Evolutionary conservation across 2,113 vertebrate genomes (phyloP).

Genomic region (Albula goreensis): DNA sequence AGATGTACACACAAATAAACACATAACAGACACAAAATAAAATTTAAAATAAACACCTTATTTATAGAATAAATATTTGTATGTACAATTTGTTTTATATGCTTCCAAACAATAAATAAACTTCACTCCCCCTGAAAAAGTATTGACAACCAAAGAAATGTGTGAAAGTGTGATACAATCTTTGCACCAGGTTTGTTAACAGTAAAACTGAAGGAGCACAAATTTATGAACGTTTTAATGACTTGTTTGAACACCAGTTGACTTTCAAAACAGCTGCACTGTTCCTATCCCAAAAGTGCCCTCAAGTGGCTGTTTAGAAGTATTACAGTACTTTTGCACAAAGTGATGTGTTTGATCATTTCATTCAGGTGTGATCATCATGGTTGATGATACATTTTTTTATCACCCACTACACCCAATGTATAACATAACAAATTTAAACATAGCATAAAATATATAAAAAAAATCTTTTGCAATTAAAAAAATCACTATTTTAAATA

Average conservation of each 20-base stretch:
- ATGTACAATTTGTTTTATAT: slow-evolving; percentile 77
- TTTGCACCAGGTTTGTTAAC: slow-evolving; percentile 33
- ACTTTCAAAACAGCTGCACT: slow-evolving; percentile 10
- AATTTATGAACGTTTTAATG: slow-evolving; percentile 14
- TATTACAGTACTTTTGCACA: slow-evolving; percentile 60
- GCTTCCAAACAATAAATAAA: slow-evolving; percentile 79
- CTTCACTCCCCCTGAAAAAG: slow-evolving; percentile 66
- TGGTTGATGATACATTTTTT: not conserved
- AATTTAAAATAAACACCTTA: slow-evolving; percentile 74
- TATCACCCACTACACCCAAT: not conserved
- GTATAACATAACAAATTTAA: not conserved
- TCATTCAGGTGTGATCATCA: slow-evolving; percentile 40
- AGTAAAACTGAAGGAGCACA: slow-evolving; percentile 20
- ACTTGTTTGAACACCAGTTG: slow-evolving; percentile 7
- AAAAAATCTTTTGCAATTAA: not conserved
- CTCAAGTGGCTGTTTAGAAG: slow-evolving; percentile 51
- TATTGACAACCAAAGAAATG: slow-evolving; percentile 66
- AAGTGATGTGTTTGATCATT: slow-evolving; percentile 39
- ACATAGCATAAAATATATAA: not conserved
- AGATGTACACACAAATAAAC: slow-evolving; percentile 46
- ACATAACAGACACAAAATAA: slow-evolving; percentile 57
- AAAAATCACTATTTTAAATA: slow-evolving; percentile 32
- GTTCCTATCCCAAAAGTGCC: slow-evolving; percentile 36
- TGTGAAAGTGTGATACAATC: slow-evolving; percentile 28
- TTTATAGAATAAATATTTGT: slow-evolving; percentile 82